A percentile compares a stretch with the other conserved stretches of the same genome.
Conservation (phyloP, 1,140 invertebrate genomes). For the Phenacoccus solenopsis region DNA sequence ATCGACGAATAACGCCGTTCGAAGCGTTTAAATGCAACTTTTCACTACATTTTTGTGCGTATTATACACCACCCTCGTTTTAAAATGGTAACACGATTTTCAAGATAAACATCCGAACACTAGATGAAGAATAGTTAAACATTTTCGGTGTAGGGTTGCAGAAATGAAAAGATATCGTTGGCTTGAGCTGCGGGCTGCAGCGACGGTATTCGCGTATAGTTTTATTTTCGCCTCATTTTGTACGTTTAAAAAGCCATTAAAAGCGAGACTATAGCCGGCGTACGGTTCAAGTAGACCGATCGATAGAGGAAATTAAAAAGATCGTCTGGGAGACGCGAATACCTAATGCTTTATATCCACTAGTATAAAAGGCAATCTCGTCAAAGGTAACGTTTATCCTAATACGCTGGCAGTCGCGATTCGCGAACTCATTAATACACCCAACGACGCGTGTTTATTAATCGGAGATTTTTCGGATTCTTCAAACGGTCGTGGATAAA, state of each 20-base stretch:
- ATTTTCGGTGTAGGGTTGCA: neutral
- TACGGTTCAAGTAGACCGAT: too few relatives aligned
- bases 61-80: neutral
- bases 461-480: too few relatives aligned
- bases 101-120: neutral
- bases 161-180: neutral
- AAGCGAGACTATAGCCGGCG: too few relatives aligned
- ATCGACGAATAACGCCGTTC: neutral
- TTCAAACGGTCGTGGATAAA: too few relatives aligned
- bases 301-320: too few relatives aligned
- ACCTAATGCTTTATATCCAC: too few relatives aligned
- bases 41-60: neutral
- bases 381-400: too few relatives aligned
- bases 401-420: too few relatives aligned
- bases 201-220: neutral
- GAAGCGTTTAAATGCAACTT: neutral
- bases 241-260: neutral
- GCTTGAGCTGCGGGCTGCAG: neutral
- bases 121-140: neutral
- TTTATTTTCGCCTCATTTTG: neutral
- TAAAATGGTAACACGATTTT: neutral
- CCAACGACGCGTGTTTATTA: too few relatives aligned
- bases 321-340: too few relatives aligned
- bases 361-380: too few relatives aligned
- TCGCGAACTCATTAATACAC: too few relatives aligned